Conservation (phyloP, 2,888 invertebrate species). For the Torymus tubicola region DNA sequence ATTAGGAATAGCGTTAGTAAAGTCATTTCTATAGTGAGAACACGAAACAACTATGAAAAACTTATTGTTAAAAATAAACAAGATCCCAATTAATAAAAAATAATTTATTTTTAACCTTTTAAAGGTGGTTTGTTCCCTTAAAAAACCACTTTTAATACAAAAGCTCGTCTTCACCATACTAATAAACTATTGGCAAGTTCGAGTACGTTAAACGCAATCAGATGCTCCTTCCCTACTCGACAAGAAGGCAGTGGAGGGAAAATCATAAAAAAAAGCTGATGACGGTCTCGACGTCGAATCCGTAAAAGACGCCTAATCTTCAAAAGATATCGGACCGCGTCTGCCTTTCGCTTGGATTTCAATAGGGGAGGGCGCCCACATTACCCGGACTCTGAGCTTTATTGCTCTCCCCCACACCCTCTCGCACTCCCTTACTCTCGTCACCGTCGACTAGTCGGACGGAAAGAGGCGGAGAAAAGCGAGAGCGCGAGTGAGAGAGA, state of each 20-base stretch:
- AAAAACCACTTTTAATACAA: too few relatives aligned
- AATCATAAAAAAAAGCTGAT: not conserved
- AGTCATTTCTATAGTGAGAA: too few relatives aligned
- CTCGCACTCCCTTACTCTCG: not conserved
- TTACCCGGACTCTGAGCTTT: slow-evolving; percentile 27
- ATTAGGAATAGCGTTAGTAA: too few relatives aligned
- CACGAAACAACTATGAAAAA: too few relatives aligned
- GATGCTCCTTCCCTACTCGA: too few relatives aligned
- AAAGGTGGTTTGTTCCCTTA: too few relatives aligned
- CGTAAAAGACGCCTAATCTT: slow-evolving; percentile 22
- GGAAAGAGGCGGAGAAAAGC: not conserved
- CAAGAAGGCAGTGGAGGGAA: not conserved
- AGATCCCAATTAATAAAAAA: too few relatives aligned
- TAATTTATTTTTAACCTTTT: too few relatives aligned
- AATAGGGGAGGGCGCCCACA: slow-evolving; percentile 16
- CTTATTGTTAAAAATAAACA: too few relatives aligned
- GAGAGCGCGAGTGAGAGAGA: not conserved
- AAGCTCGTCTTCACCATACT: too few relatives aligned
- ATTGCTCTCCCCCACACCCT: slow-evolving; percentile 11
- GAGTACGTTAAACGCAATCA: too few relatives aligned
- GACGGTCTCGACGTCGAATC: not conserved
- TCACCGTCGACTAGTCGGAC: not conserved
- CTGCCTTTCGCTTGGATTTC: slow-evolving; percentile 11
- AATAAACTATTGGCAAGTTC: too few relatives aligned
- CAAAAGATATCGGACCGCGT: slow-evolving; percentile 17